Base-by-base conservation (phyloP, 2,888 invertebrate genomes). In the Ephialtes manifestator region DNA sequence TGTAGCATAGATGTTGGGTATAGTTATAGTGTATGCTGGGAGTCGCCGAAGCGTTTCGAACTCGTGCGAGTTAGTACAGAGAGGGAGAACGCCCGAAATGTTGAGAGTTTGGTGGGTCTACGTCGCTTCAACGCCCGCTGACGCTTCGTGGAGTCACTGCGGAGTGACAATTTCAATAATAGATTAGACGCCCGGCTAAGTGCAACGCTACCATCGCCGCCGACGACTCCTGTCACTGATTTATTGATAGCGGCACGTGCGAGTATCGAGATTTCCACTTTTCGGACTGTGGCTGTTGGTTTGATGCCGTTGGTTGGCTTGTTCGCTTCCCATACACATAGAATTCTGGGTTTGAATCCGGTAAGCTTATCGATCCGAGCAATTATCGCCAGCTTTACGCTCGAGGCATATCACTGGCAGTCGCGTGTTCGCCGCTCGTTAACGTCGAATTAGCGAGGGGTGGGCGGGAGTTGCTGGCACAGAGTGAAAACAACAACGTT, bases 161-260 rank as follows among this genome's bases (percentile, higher is more conserved):
- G 81, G 89, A 91, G 89, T 90, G 92, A 92, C 92, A 91, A 90
- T 90, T 89, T 93, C 92, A 92, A 93, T 93, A 93, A 93, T 93
- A 93, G 92, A 93, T 93, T 92, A 92, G 92, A 92, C 89, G 90
- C 89, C 87, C 51, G 90, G 90, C 91, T 92, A 92, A 93, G 93
- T 92, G 93, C 92, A 91, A 87, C 75, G 71, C 78, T 75, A 76
- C 79, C 76, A n/a, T 18, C 65, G 76, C 11, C 76, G 65, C 75
- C 76, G 82, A 35, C 63, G 86, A 87, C 88, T 82, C 71, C 82
- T 76, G 82, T 83, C 84, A 81, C 81, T 92, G 92, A 92, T 92
- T 92, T 92, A 92, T 92, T 88, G 92, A 91, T 91, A 87, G 88
- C 88, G 89, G 89, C 89, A 89, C 89, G 90, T 89, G 91, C 90